Base-by-base conservation (phyloP, 2,797 vertebrate genomes). In the Lagocephalus sceleratus region DNA sequence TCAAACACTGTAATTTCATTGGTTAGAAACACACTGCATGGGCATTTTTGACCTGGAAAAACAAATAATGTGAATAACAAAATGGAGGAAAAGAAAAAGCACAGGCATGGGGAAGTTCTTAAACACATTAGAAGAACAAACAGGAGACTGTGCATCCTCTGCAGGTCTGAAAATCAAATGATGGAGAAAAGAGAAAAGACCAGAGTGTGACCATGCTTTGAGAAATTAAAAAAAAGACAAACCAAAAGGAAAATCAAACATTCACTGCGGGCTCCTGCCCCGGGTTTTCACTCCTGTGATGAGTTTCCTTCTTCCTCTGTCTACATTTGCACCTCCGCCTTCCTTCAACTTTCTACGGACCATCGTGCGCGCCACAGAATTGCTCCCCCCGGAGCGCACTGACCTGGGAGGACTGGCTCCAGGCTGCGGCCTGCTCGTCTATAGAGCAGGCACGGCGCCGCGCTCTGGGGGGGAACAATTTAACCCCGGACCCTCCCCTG, bases 361-460 rank as follows among this genome's bases (percentile, higher is more conserved):
- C 66, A 59, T 35, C 20, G 55, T 29, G 70, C 64, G 87, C 66
- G 77, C 79, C 81, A 87, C 64, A 87, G 62, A 87, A 89, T 88
- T 90, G 88, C 91, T 92, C 90, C 89, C 91, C 87, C 89, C 91
- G 82, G 85, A 91, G 91, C 89, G 78, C 89, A 92, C 91, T 92
- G 90, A 92, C 91, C 91, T 92, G 91, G 83, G 88, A 89, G 84
- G 90, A 85, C 88, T 92, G 88, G 89, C 86, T 90, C 91, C 91
- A 92, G 91, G 91, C 87, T 87, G 91, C 85, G 70, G 83, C 90
- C 86, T 91, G 90, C 88, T 92, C 90, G 81, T 92, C 85, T 89
- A 92, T 86, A 87, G 90, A 91, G 90, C 91, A 92, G 86, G 86
- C 88, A 81, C 91, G 91, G 81, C 90, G 90, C 76, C 89, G 80